Evolutionary conservation across 2,797 vertebrate genomes (phyloP).

Genomic region (Oreochromis mossambicus): DNA sequence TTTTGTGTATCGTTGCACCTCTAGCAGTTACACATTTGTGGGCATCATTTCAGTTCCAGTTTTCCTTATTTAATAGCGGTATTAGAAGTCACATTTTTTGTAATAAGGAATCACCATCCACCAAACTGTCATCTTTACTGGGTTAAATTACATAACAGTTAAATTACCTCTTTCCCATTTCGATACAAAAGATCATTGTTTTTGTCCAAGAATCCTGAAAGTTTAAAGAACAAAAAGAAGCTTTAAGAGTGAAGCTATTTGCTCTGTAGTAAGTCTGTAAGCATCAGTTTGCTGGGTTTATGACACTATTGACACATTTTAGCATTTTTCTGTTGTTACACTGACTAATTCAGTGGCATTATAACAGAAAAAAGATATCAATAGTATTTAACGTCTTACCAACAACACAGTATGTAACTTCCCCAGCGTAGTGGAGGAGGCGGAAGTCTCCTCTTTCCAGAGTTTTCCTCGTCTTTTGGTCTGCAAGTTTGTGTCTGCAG

Average conservation of each 20-base stretch:
- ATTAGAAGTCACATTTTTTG: neutral
- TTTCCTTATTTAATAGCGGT: neutral
- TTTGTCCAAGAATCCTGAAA: constrained; percentile 93
- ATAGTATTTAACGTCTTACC: constrained; percentile 71
- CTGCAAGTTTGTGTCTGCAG: constrained; percentile 88
- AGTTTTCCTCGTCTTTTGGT: constrained; percentile 84
- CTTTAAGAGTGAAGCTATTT: neutral
- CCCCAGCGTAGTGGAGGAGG: constrained; percentile 90
- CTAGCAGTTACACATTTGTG: neutral
- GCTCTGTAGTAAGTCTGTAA: neutral
- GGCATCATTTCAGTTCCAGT: neutral
- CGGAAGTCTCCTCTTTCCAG: constrained; percentile 89
- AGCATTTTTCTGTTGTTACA: neutral
- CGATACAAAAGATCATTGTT: constrained; percentile 93
- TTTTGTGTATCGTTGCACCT: no score
- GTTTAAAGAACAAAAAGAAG: neutral
- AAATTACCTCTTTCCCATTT: constrained; percentile 89
- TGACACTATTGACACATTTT: neutral
- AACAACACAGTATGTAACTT: constrained; percentile 89
- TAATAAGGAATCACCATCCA: neutral
- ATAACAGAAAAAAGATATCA: neutral
- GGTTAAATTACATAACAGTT: neutral
- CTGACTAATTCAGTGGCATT: neutral
- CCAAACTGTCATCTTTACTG: neutral
- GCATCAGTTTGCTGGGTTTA: neutral